Evolutionary conservation across 30 jellyfish, hydroid and myxozoan genomes (phyloP), one percentile per base, ranked within the genome.

Genomic region (Nemopilema nomurai): DNA sequence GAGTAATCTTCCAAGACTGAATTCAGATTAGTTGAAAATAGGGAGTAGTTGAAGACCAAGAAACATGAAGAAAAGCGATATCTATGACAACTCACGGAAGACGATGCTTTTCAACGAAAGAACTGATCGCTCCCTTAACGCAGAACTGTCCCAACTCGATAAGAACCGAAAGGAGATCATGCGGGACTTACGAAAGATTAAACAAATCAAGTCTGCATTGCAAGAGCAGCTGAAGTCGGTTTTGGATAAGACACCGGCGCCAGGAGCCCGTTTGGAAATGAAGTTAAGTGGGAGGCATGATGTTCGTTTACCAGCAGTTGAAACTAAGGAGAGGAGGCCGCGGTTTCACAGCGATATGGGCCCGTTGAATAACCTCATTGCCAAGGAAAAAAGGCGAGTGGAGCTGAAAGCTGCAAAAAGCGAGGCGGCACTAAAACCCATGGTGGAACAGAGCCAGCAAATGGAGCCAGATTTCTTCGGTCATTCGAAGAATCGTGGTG

Each of bases 61-160:
- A 27, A 73, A 80, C 51, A 64, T 29, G 28, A 8, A 67, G 29
- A 77, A 62, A 62, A 33, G 51, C 25, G 84, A 53, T 31, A 32
- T 79, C 7, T 28, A 9, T 24, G 93, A 73, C 22, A 64, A 41
- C 66, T 53, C 77, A 8, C 64, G 93, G 65, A 66, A 28, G 67
- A 84, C 93, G 49, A 65, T 74, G 87, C 85, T 71, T 27, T 84
- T 84, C 68, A 84, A 84, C 82, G 93, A 84, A 28, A 70, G 93
- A 49, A 84, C 93, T 24, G 87, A 84, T 53, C 70, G 93, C 0
- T 73, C 93, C 4, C 41, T 84, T 74, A 13, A 63, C 19, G 83
- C 78, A 25, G 93, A 84, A 51, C 83, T 84, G 7, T 84, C 93
- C 4, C 93, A 84, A 50, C 82, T 84, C 0, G 93, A 84, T 50